Conservation (phyloP, 2,113 vertebrate genomes). For the Colossoma macropomum region DNA sequence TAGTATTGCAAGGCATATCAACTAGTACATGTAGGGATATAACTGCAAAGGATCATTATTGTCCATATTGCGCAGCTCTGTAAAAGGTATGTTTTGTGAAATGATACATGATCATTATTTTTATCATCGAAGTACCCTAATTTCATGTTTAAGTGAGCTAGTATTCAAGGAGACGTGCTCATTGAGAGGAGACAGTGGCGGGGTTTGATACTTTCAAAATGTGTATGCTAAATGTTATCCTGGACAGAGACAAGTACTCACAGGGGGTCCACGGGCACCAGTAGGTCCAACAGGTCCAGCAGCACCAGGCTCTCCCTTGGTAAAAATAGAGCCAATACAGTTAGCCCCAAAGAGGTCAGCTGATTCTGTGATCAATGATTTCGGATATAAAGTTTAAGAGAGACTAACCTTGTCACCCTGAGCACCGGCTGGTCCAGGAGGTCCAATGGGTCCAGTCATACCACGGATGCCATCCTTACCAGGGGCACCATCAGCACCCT, state of each 20-base stretch:
- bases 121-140: neutral
- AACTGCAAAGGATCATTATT: too few relatives aligned
- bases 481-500: constrained; percentile 89
- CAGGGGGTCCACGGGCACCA: constrained; percentile 90
- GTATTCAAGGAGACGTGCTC: neutral
- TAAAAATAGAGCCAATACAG: constrained; percentile 13
- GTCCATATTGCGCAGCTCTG: too few relatives aligned
- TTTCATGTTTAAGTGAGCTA: neutral
- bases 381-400: neutral
- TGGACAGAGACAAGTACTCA: constrained; percentile 72
- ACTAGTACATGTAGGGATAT: too few relatives aligned
- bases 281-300: constrained; percentile 85
- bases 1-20: too few relatives aligned
- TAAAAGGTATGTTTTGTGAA: neutral
- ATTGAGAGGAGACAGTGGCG: neutral
- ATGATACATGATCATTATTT: neutral
- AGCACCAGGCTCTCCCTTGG: constrained; percentile 90
- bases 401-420: constrained; percentile 88
- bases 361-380: neutral
- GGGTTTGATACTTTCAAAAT: neutral
- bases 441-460: constrained; percentile 93
- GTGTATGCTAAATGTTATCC: neutral
- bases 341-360: neutral
- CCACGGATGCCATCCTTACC: constrained; percentile 95
- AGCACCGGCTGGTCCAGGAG: constrained; percentile 89